Base-by-base conservation (phyloP, 1,140 invertebrate species). In the Ectropis grisescens region DNA sequence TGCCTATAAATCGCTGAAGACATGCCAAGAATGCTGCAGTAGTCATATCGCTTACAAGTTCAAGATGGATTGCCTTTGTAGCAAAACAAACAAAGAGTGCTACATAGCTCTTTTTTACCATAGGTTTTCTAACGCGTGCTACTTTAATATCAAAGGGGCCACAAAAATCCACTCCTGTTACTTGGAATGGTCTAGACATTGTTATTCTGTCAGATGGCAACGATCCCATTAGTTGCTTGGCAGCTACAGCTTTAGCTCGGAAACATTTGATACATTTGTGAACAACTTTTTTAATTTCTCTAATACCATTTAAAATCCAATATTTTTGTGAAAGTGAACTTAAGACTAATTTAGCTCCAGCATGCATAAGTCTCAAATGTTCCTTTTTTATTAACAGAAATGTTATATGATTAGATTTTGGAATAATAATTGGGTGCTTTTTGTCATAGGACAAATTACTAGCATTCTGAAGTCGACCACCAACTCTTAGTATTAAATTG, bases 51-150 rank as follows among this genome's bases (percentile, higher is more conserved):
- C 53, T 54, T 0, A 58, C 66, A 1, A 74, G 25, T 33, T 84
- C 80, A 1, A 84, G 14, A 37, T 85, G 81, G 2, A 84, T 50
- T 0, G 72, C 79, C 37, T 78, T 58, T 1, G 59, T 67, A 36
- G 19, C 52, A 40, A 26, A n/a, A 10, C 24, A 26, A 2, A 26
- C 24, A 26, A 26, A 26, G 6, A 26, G 6, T n/a, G 24, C 24
- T 10, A 26, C 24, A 26, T 26, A 26, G n/a, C 24, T 10, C 24
- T 26, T 26, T 26, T 2, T 26, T n/a, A 10, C 10, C 10, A n/a
- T 26, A 2, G 10, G 6, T 1, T 50, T 37, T 11, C 58, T 24
- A 2, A 55, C 51, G 0, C 61, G 47, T 5, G 32, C 52, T 0
- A 58, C 33, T 13, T 35, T 15, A 4, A 48, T 28, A 5, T 39